These are phyloP conservation scores for Eonycteris spelaea DNA, from an alignment of 2,113 vertebrate genomes.

Conservation along the genomic window DNA sequence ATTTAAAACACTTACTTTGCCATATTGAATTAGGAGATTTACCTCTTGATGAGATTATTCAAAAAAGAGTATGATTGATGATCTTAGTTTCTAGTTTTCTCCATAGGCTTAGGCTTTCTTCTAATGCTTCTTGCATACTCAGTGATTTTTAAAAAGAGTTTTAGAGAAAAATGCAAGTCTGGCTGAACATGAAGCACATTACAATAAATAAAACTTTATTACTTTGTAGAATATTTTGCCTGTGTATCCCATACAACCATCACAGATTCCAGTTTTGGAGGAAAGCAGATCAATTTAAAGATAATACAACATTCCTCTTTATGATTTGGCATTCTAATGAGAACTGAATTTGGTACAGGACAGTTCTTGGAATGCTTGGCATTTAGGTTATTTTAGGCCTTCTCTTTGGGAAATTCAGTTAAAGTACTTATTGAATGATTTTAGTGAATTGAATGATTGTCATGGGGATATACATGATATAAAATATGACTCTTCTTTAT, in stretches of 20 bases:
- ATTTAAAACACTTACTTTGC: constrained; percentile 37
- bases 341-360: constrained; percentile 1
- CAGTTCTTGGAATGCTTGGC: constrained; percentile 56
- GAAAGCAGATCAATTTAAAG: constrained; percentile 26
- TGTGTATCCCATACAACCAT: background rate
- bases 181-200: constrained; percentile 1
- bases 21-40: constrained; percentile 29
- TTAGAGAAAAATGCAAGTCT: constrained; percentile 40
- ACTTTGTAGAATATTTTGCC: constrained; percentile 35
- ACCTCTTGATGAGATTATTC: constrained; percentile 25
- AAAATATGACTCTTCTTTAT: constrained; percentile 2
- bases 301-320: background rate
- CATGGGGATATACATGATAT: background rate
- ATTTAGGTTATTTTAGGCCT: constrained; percentile 39
- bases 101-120: background rate
- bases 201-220: constrained; percentile 30
- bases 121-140: background rate
- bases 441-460: constrained; percentile 45
- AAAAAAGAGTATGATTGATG: background rate
- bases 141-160: constrained; percentile 26
- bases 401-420: constrained; percentile 53
- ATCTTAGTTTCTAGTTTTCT: constrained; percentile 42
- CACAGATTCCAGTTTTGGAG: constrained; percentile 1
- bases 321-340: constrained; percentile 7
- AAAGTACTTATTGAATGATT: constrained; percentile 42